Percentiles rank a stretch among this genome's conserved stretches.
phyloP scores from a whole-genome alignment of 2,888 invertebrate species.

The Petrolisthes cinctipes region DNA sequence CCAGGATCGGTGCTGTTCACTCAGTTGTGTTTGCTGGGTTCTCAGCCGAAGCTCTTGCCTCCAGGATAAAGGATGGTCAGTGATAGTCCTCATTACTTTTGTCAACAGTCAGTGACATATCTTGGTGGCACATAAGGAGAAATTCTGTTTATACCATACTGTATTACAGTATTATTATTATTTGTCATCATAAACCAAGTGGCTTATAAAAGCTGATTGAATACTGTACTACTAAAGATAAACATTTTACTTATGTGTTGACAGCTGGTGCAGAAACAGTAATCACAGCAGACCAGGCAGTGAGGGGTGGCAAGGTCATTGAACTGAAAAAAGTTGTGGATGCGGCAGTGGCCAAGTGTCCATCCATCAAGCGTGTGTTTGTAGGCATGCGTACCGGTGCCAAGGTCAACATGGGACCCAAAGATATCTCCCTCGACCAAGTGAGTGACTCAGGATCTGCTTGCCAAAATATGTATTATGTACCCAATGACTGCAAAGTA shows the following conservation, averaged over 20 bases:
- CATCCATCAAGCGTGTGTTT: slow-evolving; percentile 70
- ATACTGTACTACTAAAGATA: no score
- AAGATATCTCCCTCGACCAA: slow-evolving; percentile 70
- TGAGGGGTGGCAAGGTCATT: slow-evolving; percentile 70
- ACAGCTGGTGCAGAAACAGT: slow-evolving; percentile 71
- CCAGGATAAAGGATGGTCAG: slow-evolving; percentile 65
- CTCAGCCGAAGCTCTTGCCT: slow-evolving; percentile 71
- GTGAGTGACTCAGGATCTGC: slow-evolving; percentile 66
- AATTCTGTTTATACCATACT: neutral
- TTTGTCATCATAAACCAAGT: slow-evolving; percentile 29
- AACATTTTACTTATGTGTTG: neutral
- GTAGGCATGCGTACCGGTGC: slow-evolving; percentile 70
- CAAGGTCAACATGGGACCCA: slow-evolving; percentile 68
- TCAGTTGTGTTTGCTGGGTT: slow-evolving; percentile 74
- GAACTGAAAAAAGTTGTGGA: slow-evolving; percentile 71
- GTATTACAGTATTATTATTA: neutral
- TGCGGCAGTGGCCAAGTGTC: slow-evolving; percentile 69
- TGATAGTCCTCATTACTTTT: neutral
- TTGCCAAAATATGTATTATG: no score
- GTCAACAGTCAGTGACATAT: neutral
- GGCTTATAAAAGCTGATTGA: neutral
- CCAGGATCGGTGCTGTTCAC: slow-evolving; percentile 73
- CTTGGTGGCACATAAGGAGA: neutral
- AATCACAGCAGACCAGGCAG: slow-evolving; percentile 71
- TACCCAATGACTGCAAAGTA: no score